Base-by-base conservation (phyloP, 1,140 invertebrate genomes). In the Drosophila pachea region DNA sequence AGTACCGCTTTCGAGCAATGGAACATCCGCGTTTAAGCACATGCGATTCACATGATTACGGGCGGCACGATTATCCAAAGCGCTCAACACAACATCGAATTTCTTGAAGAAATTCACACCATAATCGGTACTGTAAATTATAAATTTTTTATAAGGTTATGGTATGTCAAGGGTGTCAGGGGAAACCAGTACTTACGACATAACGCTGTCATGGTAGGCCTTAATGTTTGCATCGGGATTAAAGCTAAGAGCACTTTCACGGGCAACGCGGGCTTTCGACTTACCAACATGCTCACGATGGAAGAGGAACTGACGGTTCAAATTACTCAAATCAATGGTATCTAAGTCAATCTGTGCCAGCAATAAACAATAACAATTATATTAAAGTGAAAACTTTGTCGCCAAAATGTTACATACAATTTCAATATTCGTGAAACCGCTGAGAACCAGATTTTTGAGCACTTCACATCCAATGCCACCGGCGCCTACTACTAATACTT, bases 381-480 rank as follows among this genome's bases (percentile, higher is more conserved):
- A 76, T 65, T 55, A 29, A 43, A 43, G 54, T 53, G 35, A 36
- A 43, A 2, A 55, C 38, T 42, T 12, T 0, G 35, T 29, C 49
- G 2, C 16, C 0, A 0, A 8, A 7, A 31, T 16, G 32, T 4
- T 8, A 91, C 95, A 93, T 93, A 99, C 98, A 71, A 99, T 95
- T 91, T 98, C 95, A 76, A 99, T 98, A 74, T 99, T 91, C 14
- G 92, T 91, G 89, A 99, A 99, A 56, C 98, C 98, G 66, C 95
- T 95, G 12, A 99, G 90, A 53, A 98, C 97, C 49, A 99, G 92
- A 92, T 99, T 99, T 90, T 99, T 99, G 11, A 99, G 91, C 61
- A 99, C 93, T 90, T 99, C 99, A 92, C 98, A 99, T 67, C 99
- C 99, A 76, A 99, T 99, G 52, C 99, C 99, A 76, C 99, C 99